Evolutionary conservation across 2,113 vertebrate genomes (phyloP), one percentile per base, ranked within the genome.

Genomic region (Phalacrocorax aristotelis): DNA sequence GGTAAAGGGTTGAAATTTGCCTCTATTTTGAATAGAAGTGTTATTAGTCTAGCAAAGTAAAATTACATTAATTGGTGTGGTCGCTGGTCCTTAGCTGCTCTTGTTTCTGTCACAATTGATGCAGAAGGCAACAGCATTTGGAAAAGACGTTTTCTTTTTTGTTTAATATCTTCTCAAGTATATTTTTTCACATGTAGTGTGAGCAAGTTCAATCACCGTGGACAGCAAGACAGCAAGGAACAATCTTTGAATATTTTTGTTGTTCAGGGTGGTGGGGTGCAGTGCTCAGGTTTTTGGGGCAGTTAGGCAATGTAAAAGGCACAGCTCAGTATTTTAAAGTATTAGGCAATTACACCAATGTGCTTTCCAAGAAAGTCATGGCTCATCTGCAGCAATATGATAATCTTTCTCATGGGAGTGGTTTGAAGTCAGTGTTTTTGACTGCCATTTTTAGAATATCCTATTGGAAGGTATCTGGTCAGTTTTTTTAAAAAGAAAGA

Each of bases 1-100:
- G 99, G 99, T 99, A 92, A 98, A 97, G 21, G 13, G 2, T 2
- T 42, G 71, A 54, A 13, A 83, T 46, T 7, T 44, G 27, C 76
- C 23, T 55, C 27, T 57, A 0, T 20, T 90, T 90, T 83, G 21
- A 65, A 7, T 13, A 44, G 27, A 83, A 49, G 25, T 51, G 30
- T 18, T 87, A 0, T 55, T 69, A 2, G 1, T 60, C 11, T 84
- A 19, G 60, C 20, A 15, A 64, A 79, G 9, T 68, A 19, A 79
- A 60, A 40, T 87, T 71, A 7, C 0, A 0, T 34, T 4, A 84
- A 19, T 46, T 81, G 38, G 0, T 71, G 32, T 49, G 25, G 12
- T 46, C 42, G 66, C 70, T 69, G 49, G 49, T 80, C 20, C 30
- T 36, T 52, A 70, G 26, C 34, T 93, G n/a, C 30, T 79, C 32